A percentile compares a stretch with the other conserved stretches of the same genome.
Conservation (phyloP, 2,888 invertebrate species). For the Chouioia cunea region DNA sequence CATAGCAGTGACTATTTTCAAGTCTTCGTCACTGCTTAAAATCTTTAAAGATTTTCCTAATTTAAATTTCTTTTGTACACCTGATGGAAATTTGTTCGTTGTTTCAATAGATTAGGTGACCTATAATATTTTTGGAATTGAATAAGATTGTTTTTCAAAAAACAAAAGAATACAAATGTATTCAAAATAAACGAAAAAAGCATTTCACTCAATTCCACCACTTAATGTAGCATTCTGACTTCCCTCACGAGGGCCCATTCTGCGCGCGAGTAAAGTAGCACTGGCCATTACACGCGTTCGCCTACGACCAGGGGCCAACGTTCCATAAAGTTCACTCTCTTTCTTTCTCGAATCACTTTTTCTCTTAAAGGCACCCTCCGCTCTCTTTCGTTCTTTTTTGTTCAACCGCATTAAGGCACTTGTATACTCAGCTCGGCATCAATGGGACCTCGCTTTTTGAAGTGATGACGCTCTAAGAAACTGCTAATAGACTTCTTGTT, state of each 20-base stretch:
- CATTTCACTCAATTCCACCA: slow-evolving; percentile 38
- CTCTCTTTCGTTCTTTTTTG: too few species aligned
- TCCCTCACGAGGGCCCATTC: slow-evolving; percentile 26
- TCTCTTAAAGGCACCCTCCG: neutral
- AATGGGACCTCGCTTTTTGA: slow-evolving; percentile 64
- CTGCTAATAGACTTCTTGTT: slow-evolving; percentile 62
- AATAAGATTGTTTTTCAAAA: neutral
- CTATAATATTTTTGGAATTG: too few species aligned
- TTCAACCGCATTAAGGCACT: neutral
- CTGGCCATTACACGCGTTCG: slow-evolving; percentile 56
- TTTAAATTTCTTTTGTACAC: too few species aligned
- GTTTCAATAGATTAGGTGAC: too few species aligned
- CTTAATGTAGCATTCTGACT: slow-evolving; percentile 43
- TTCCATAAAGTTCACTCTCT: slow-evolving; percentile 62
- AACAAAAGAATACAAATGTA: slow-evolving; percentile 21
- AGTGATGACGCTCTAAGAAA: slow-evolving; percentile 64
- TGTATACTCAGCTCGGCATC: slow-evolving; percentile 53
- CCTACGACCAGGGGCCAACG: slow-evolving; percentile 25
- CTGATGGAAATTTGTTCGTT: too few species aligned
- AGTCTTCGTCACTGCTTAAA: too few species aligned
- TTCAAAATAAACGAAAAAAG: slow-evolving; percentile 1
- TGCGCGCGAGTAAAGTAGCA: slow-evolving; percentile 30
- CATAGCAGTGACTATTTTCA: too few species aligned
- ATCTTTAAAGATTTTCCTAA: too few species aligned
- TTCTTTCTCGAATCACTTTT: slow-evolving; percentile 34